Percentiles rank a stretch among this genome's conserved stretches.
These are phyloP conservation scores for Kryptopterus vitreolus DNA, from an alignment of 2,797 vertebrate species.

Conservation along the genomic window DNA sequence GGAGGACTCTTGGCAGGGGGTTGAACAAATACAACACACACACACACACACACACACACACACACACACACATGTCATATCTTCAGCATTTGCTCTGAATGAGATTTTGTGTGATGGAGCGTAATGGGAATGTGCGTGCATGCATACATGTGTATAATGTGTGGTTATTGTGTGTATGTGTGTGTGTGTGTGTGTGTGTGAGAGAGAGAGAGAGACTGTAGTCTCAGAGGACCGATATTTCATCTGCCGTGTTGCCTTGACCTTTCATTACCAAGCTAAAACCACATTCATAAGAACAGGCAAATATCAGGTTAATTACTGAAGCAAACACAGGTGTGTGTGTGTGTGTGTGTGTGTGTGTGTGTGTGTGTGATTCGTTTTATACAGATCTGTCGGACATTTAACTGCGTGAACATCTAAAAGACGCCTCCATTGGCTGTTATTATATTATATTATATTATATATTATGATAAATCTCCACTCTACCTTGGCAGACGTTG, in stretches of 20 bases:
- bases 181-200: neutral
- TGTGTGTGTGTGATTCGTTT: neutral
- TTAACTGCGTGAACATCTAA: too few relatives aligned
- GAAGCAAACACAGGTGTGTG: constrained; percentile 19
- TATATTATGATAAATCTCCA: too few relatives aligned
- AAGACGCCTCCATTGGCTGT: too few relatives aligned
- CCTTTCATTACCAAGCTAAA: constrained; percentile 38
- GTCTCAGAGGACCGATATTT: constrained; percentile 15
- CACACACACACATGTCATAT: constrained; percentile 1
- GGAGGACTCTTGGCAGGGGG: constrained; percentile 42
- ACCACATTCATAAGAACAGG: constrained; percentile 43
- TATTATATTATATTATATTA: too few relatives aligned
- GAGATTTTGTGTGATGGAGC: neutral
- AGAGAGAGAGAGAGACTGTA: neutral
- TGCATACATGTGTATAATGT: neutral
- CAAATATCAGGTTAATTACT: constrained; percentile 48
- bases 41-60: constrained; percentile 2
- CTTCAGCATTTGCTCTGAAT: neutral
- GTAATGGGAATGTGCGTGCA: neutral
- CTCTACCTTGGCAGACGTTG: too few relatives aligned
- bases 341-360: constrained; percentile 9
- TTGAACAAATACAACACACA: constrained; percentile 33
- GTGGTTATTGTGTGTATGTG: neutral
- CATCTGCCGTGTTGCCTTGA: constrained; percentile 25
- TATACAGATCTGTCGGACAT: neutral